phyloP scores from a whole-genome alignment of 2,797 vertebrate species.

The Cyprinella venusta region DNA sequence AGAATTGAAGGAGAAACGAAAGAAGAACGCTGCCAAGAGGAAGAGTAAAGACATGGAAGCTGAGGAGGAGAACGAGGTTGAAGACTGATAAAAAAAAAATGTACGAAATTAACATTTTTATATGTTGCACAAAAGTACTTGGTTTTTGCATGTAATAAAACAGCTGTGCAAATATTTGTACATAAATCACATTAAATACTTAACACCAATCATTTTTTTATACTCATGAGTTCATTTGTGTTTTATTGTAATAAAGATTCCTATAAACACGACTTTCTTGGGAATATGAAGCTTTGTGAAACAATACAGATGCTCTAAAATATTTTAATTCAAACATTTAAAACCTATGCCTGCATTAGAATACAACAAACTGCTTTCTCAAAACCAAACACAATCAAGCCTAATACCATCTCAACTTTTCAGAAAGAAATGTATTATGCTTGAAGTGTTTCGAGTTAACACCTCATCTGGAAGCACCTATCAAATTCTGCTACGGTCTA shows the following conservation, averaged over 20 bases:
- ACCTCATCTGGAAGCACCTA: neutral
- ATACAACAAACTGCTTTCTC: neutral
- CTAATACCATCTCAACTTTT: neutral
- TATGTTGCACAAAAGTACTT: neutral
- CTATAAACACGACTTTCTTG: constrained; percentile 46
- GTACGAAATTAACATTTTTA: neutral
- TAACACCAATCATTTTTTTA: neutral
- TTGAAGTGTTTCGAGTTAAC: constrained; percentile 14
- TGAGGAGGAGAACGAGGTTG: constrained; percentile 63
- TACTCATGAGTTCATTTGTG: constrained; percentile 38
- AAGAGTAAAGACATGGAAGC: constrained; percentile 73
- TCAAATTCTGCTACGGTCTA: constrained; percentile 49
- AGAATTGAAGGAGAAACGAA: constrained; percentile 74
- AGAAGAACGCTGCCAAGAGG: constrained; percentile 74
- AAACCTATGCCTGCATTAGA: neutral
- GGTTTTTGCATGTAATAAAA: neutral
- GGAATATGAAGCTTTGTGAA: constrained; percentile 29
- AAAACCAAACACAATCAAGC: neutral
- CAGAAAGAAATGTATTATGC: neutral
- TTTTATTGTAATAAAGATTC: constrained; percentile 58
- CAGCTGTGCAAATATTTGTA: neutral
- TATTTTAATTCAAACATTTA: constrained; percentile 26
- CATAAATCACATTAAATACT: constrained; percentile 42
- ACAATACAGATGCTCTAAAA: constrained; percentile 13
- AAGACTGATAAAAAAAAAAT: constrained; percentile 7